A percentile compares a stretch with the other conserved stretches of the same genome.
Evolutionary conservation across 2,797 vertebrate species (phyloP).

Genomic region (Lacerta viridis): DNA sequence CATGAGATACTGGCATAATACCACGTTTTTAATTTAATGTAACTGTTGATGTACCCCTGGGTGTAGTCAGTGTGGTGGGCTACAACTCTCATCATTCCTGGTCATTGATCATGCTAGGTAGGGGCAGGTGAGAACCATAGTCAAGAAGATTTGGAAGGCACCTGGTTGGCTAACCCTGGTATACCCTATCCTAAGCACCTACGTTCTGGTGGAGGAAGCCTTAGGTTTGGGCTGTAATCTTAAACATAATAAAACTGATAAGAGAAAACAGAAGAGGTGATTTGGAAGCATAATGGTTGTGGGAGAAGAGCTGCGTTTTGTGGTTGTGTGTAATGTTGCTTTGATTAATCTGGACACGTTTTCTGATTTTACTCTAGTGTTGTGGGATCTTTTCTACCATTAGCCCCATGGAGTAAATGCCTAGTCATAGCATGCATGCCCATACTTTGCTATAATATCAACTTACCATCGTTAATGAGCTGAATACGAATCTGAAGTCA

Average conservation of each 20-base stretch:
- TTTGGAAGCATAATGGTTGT: neutral
- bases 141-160: no score
- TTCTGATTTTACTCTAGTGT: neutral
- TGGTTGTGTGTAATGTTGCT: neutral
- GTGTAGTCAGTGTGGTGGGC: no score
- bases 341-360: neutral
- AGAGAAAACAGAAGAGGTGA: neutral
- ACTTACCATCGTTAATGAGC: neutral
- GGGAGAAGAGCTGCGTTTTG: neutral
- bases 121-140: no score
- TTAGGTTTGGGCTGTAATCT: no score
- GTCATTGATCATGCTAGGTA: no score
- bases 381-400: neutral
- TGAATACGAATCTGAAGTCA: neutral
- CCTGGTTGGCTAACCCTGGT: neutral
- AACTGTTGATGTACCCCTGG: no score
- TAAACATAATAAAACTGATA: neutral
- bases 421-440: neutral
- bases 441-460: neutral
- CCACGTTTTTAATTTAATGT: no score
- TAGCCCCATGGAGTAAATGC: neutral
- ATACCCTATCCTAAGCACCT: neutral
- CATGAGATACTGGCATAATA: neutral
- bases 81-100: no score
- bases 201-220: neutral